phyloP scores from a whole-genome alignment of 2,113 vertebrate genomes.

The Sander lucioperca region DNA sequence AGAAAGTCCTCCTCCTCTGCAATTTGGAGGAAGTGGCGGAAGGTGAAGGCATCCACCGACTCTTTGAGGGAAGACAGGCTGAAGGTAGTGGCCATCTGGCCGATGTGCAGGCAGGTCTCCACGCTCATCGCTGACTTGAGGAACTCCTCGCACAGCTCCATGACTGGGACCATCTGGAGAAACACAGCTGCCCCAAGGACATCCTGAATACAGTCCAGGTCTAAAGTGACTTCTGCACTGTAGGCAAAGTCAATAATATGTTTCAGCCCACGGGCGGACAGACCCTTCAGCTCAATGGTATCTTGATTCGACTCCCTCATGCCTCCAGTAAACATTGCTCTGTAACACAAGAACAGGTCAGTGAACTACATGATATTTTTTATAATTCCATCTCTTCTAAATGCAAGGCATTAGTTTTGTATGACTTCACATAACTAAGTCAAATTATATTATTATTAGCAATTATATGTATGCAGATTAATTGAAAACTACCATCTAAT shows the following conservation, averaged over 20 bases:
- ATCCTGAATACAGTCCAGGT: conserved; percentile 97
- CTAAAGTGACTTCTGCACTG: conserved; percentile 94
- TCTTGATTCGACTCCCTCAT: conserved; percentile 96
- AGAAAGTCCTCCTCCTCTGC: conserved; percentile 96
- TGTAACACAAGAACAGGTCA: conserved; percentile 72
- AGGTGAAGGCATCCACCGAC: conserved; percentile 95
- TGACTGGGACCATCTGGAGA: conserved; percentile 96
- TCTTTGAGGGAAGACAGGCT: conserved; percentile 94
- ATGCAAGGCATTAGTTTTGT: background rate
- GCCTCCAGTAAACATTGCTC: conserved; percentile 98
- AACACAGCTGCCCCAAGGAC: conserved; percentile 97
- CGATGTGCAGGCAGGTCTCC: conserved; percentile 96
- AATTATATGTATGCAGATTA: background rate
- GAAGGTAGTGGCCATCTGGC: conserved; percentile 98
- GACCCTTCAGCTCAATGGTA: conserved; percentile 92
- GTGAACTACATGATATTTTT: conserved; percentile 1
- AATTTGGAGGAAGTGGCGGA: conserved; percentile 96
- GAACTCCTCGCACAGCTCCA: conserved; percentile 98
- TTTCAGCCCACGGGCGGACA: conserved; percentile 93
- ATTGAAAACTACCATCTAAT: background rate
- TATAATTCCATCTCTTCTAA: background rate
- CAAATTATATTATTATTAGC: background rate
- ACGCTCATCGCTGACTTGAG: conserved; percentile 98
- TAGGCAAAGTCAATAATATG: conserved; percentile 99
- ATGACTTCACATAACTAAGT: background rate